Conservation (phyloP, 1,140 invertebrate genomes). For the Harpegnathos saltator region DNA sequence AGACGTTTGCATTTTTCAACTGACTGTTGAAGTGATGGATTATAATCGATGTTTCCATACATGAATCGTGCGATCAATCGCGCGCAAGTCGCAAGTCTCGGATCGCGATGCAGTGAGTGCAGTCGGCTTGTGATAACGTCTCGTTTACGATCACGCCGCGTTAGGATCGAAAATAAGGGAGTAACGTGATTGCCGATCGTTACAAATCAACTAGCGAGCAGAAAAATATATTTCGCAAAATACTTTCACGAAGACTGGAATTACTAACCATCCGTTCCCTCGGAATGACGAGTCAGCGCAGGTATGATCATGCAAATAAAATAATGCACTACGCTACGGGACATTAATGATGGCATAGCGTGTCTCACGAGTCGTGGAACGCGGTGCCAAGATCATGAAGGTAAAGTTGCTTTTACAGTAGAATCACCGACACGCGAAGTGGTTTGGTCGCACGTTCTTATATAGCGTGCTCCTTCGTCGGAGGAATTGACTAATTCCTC, state of each 20-base stretch:
- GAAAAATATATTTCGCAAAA: conserved; percentile 5
- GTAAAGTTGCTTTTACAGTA: conserved; percentile 56
- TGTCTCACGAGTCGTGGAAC: conserved; percentile 65
- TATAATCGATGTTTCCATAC: too few species aligned
- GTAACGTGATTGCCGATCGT: conserved; percentile 10
- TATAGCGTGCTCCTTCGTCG: conserved; percentile 23
- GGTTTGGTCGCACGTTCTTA: conserved; percentile 63
- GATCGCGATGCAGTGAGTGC: too few species aligned
- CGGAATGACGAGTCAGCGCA: conserved; percentile 57
- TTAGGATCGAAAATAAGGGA: neutral
- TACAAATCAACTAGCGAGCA: conserved; percentile 1
- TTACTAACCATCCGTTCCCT: neutral
- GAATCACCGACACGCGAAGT: conserved; percentile 67
- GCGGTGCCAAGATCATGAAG: conserved; percentile 67
- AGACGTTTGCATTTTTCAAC: too few species aligned
- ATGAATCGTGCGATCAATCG: too few species aligned
- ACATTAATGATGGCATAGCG: conserved; percentile 68
- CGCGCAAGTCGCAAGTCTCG: too few species aligned
- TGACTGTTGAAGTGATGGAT: too few species aligned
- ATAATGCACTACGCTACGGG: conserved; percentile 52
- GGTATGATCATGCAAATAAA: conserved; percentile 66
- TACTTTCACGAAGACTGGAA: conserved; percentile 5
- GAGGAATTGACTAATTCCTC: conserved; percentile 34
- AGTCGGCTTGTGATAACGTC: neutral
- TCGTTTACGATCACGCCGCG: neutral